phyloP scores from a whole-genome alignment of 2,113 vertebrate species.

The Pao palembangensis region DNA sequence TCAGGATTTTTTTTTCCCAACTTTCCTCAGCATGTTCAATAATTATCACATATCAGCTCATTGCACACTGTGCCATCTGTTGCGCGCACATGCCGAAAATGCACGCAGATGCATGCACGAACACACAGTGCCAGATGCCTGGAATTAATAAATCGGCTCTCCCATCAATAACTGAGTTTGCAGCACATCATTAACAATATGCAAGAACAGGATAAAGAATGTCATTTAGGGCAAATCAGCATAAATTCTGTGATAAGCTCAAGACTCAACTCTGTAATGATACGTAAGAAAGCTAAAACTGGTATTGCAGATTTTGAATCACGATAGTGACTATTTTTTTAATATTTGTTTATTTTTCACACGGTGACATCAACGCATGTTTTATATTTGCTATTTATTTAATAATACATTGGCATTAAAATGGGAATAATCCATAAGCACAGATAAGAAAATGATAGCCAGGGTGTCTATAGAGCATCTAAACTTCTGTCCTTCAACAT shows the following conservation, averaged over 20 bases:
- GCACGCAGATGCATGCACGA: conserved; percentile 9
- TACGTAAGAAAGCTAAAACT: not conserved
- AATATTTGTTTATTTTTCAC: too few relatives aligned
- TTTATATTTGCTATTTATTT: not conserved
- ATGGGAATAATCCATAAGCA: not conserved
- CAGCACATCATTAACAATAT: conserved; percentile 52
- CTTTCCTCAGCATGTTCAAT: conserved; percentile 54
- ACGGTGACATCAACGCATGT: not conserved
- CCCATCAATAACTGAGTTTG: conserved; percentile 48
- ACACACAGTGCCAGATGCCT: conserved; percentile 44
- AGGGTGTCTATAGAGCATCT: too few relatives aligned
- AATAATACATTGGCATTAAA: not conserved
- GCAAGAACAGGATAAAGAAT: conserved; percentile 36
- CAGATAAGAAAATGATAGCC: too few relatives aligned
- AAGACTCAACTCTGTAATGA: not conserved
- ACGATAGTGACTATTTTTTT: not conserved
- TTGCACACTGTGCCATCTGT: conserved; percentile 67
- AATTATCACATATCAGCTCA: conserved; percentile 68
- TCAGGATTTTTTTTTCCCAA: conserved; percentile 42
- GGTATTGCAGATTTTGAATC: not conserved
- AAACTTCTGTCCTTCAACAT: too few relatives aligned
- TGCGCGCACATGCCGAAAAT: conserved; percentile 10
- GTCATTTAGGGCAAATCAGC: conserved; percentile 1
- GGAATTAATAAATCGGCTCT: conserved; percentile 39
- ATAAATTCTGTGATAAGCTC: not conserved